Conservation (phyloP, 2,113 vertebrate species). For the Melanerpes formicivorus region DNA sequence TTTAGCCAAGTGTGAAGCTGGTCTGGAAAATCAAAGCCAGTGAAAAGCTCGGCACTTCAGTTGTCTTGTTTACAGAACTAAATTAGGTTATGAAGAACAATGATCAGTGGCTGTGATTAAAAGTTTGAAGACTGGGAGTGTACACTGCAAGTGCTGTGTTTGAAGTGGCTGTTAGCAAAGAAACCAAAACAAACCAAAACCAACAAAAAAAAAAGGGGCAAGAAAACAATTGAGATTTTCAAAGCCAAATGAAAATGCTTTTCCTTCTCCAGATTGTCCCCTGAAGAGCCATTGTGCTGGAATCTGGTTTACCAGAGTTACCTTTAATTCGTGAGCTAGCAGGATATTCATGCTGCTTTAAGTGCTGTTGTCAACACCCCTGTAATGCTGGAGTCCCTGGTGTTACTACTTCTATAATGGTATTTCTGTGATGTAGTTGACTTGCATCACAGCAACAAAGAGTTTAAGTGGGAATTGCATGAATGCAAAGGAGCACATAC, state of each 20-base stretch:
- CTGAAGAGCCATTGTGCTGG: conserved; percentile 14
- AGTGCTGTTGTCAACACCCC: neutral
- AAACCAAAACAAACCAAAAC: no score
- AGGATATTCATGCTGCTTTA: neutral
- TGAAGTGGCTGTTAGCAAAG: neutral
- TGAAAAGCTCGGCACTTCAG: neutral
- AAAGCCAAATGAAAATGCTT: conserved; percentile 37
- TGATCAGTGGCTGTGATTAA: neutral
- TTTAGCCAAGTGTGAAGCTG: neutral
- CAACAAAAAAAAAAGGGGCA: neutral
- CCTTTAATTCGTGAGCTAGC: neutral
- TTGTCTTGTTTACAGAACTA: conserved; percentile 15
- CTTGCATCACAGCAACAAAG: neutral
- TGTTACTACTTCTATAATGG: neutral
- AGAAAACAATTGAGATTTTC: neutral
- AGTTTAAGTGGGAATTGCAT: neutral
- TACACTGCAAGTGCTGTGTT: neutral
- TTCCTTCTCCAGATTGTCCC: neutral
- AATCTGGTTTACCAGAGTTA: conserved; percentile 28
- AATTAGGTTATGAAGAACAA: neutral
- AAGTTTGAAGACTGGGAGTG: neutral
- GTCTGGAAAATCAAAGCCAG: neutral
- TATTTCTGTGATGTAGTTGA: neutral
- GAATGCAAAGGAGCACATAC: neutral
- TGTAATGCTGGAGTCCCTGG: neutral